Conservation (phyloP, 2,113 vertebrate genomes). For the Syngnathoides biaculeatus region DNA sequence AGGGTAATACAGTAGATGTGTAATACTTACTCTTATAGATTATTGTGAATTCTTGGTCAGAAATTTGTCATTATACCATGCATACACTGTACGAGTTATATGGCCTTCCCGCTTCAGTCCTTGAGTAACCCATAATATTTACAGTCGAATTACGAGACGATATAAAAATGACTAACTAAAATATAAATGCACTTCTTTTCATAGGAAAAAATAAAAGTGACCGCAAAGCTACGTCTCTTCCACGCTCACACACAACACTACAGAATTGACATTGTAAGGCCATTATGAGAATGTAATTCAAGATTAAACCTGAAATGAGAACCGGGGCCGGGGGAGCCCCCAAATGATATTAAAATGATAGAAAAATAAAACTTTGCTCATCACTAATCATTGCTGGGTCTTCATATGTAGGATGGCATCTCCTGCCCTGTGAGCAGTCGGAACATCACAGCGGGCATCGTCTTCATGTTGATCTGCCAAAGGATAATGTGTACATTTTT, state of each 20-base stretch:
- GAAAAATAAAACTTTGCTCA: slow-evolving; percentile 60
- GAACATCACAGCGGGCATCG: slow-evolving; percentile 99
- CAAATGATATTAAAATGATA: slow-evolving; percentile 58
- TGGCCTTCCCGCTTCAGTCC: slow-evolving; percentile 58
- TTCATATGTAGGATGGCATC: slow-evolving; percentile 91
- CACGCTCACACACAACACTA: slow-evolving; percentile 56
- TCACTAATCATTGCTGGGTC: slow-evolving; percentile 36
- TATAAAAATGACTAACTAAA: slow-evolving; percentile 74
- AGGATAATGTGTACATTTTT: background rate
- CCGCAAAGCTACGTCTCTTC: slow-evolving; percentile 66
- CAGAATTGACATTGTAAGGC: slow-evolving; percentile 68
- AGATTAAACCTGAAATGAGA: slow-evolving; percentile 66
- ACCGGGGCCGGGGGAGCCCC: slow-evolving; percentile 50
- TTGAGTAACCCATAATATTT: slow-evolving; percentile 65
- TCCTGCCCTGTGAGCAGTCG: slow-evolving; percentile 95
- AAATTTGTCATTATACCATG: slow-evolving; percentile 58
- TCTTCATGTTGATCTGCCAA: slow-evolving; percentile 98
- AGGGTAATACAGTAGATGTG: slow-evolving; percentile 31
- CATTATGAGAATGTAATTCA: slow-evolving; percentile 65
- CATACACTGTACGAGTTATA: slow-evolving; percentile 64
- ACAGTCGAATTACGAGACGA: slow-evolving; percentile 59
- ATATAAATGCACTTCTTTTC: slow-evolving; percentile 72
- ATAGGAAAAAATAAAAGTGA: slow-evolving; percentile 73
- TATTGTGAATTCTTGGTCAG: slow-evolving; percentile 51
- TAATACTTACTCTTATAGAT: slow-evolving; percentile 51